phyloP scores from a whole-genome alignment of 2,113 vertebrate genomes.

The Syngnathus scovelli region DNA sequence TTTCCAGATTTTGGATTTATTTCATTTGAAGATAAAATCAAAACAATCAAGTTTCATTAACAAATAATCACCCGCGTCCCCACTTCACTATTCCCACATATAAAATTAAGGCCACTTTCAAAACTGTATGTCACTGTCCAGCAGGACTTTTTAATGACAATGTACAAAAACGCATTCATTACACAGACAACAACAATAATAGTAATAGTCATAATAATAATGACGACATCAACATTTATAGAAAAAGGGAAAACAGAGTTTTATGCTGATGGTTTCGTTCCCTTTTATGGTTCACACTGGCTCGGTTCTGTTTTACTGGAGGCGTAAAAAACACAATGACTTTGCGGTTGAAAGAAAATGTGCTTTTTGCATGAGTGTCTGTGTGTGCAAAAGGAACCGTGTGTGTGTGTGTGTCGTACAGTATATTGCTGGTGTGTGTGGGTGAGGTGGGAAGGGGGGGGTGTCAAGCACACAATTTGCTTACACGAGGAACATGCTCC shows the following conservation, averaged over 20 bases:
- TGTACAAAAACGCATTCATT: constrained; percentile 70
- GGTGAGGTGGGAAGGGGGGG: not conserved
- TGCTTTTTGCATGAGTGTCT: constrained; percentile 7
- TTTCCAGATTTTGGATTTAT: constrained; percentile 64
- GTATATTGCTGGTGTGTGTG: not conserved
- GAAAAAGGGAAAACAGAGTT: constrained; percentile 42
- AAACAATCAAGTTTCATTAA: constrained; percentile 67
- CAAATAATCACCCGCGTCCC: constrained; percentile 58
- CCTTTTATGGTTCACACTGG: constrained; percentile 50
- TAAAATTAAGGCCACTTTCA: constrained; percentile 74
- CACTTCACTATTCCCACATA: constrained; percentile 66
- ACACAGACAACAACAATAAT: constrained; percentile 68
- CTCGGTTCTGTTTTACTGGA: constrained; percentile 44
- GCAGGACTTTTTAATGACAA: constrained; percentile 76
- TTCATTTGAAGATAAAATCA: constrained; percentile 61
- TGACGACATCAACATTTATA: constrained; percentile 64
- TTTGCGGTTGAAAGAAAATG: constrained; percentile 27
- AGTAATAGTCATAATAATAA: constrained; percentile 69
- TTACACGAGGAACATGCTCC: constrained; percentile 40
- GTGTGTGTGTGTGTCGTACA: not conserved
- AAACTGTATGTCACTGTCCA: constrained; percentile 75
- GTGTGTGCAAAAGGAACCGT: constrained; percentile 25
- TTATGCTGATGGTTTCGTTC: constrained; percentile 35
- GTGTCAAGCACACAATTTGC: constrained; percentile 16
- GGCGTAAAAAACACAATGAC: constrained; percentile 33